A percentile compares a stretch with the other conserved stretches of the same genome.
phyloP scores from a whole-genome alignment of 2,888 invertebrate species.

The Bruchidius siliquastri region DNA sequence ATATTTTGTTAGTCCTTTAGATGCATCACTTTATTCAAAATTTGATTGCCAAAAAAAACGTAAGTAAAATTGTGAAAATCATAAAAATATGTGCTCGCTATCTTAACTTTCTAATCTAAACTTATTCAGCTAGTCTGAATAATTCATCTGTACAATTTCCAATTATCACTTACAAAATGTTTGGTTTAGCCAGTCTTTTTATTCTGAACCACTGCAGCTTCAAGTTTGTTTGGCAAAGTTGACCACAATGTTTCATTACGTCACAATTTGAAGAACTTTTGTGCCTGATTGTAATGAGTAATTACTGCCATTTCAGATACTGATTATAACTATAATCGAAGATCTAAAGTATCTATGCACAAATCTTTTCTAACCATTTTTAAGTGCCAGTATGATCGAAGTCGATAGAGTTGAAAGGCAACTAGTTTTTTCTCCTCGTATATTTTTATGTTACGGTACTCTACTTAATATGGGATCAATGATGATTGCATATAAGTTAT shows the following conservation, averaged over 20 bases:
- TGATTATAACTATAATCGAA: neutral
- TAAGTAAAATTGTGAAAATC: no score
- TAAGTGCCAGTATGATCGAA: neutral
- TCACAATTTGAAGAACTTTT: neutral
- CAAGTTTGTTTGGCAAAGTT: neutral
- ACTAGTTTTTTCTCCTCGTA: neutral
- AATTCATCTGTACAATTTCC: no score
- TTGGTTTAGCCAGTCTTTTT: neutral
- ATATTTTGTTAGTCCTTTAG: no score
- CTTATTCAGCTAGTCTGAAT: no score
- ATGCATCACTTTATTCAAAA: no score
- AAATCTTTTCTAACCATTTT: neutral
- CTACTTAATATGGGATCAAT: neutral
- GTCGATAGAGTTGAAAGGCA: neutral
- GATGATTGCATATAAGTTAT: neutral
- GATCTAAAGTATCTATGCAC: neutral
- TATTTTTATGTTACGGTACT: neutral
- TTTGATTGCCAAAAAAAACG: no score
- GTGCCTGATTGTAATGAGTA: neutral
- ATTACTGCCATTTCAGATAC: neutral
- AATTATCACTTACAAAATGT: no score
- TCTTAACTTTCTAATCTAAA: no score
- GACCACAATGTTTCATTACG: neutral
- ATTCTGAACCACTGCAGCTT: neutral
- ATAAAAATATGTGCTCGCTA: no score